Conservation (phyloP, 2,797 vertebrate genomes). For the Rhynchotus rufescens region DNA sequence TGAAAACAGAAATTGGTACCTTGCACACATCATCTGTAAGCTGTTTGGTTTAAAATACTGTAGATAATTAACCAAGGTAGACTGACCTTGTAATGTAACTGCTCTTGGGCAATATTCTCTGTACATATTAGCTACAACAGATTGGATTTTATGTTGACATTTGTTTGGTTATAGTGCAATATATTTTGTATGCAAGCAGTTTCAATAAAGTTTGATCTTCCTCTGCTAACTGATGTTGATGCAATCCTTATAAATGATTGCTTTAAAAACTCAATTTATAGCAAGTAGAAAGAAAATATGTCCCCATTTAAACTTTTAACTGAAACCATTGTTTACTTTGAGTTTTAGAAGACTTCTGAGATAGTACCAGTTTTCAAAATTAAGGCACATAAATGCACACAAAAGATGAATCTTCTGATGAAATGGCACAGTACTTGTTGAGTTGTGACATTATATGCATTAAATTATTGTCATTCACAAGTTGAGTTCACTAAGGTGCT, state of each 20-base stretch:
- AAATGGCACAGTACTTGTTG: constrained; percentile 66
- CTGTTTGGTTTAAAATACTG: constrained; percentile 91
- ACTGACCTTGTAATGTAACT: constrained; percentile 95
- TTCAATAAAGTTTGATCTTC: constrained; percentile 99
- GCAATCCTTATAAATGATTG: constrained; percentile 87
- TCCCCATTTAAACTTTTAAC: constrained; percentile 76
- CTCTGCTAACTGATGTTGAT: constrained; percentile 87
- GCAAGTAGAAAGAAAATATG: constrained; percentile 61
- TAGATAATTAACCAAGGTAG: constrained; percentile 97
- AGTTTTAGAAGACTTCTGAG: constrained; percentile 64
- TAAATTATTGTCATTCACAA: constrained; percentile 70
- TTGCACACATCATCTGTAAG: constrained; percentile 90
- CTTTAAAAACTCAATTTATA: constrained; percentile 73
- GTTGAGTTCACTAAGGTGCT: constrained; percentile 81
- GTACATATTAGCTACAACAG: constrained; percentile 96
- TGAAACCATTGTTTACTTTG: constrained; percentile 75
- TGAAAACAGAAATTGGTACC: constrained; percentile 87
- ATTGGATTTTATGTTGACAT: constrained; percentile 97
- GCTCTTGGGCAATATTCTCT: constrained; percentile 96
- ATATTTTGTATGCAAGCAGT: constrained; percentile 99
- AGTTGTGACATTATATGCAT: constrained; percentile 71
- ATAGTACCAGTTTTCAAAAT: constrained; percentile 59
- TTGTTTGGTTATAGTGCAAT: constrained; percentile 99
- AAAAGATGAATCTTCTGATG: constrained; percentile 46
- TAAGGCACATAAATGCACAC: constrained; percentile 55